phyloP scores from a whole-genome alignment of 2,888 invertebrate species.

The Dascillus cervinus region DNA sequence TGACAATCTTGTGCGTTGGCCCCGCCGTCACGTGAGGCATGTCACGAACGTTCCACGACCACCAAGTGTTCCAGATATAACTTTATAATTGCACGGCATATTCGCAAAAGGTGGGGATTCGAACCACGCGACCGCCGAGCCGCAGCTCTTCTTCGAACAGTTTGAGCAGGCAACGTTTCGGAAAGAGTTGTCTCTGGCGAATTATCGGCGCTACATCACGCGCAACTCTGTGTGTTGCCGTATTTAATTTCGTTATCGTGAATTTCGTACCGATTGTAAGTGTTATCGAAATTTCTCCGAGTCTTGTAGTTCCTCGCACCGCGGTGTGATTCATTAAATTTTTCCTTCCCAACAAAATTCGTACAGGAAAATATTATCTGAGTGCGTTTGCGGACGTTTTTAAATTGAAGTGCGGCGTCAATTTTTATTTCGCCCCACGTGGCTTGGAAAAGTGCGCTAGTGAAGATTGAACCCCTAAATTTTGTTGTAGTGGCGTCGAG shows the following conservation, averaged over 20 bases:
- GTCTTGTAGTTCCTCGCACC: no score
- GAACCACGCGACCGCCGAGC: slow-evolving; percentile 12
- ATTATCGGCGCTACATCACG: slow-evolving; percentile 3
- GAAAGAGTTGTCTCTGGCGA: slow-evolving; percentile 3
- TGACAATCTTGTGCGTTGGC: slow-evolving; percentile 14
- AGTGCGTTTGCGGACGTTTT: no score
- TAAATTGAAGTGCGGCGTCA: no score
- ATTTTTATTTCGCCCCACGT: no score
- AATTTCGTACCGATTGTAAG: no score
- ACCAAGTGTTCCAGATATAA: slow-evolving; percentile 4
- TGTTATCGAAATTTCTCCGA: no score
- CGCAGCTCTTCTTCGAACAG: slow-evolving; percentile 8
- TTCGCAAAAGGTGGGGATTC: slow-evolving; percentile 8
- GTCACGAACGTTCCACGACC: slow-evolving; percentile 14
- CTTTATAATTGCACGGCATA: slow-evolving; percentile 4
- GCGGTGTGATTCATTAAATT: no score
- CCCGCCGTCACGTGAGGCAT: slow-evolving; percentile 10
- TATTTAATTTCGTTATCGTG: no score
- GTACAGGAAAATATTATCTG: no score
- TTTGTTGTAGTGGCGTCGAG: slow-evolving; percentile 63
- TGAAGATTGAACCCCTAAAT: no score
- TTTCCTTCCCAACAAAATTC: slow-evolving; percentile 1
- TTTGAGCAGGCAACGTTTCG: slow-evolving; percentile 7
- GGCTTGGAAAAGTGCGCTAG: no score
- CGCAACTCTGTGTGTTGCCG: no score